These are phyloP conservation scores for Syngnathus floridae DNA, from an alignment of 2,113 vertebrate species.

Conservation along the genomic window DNA sequence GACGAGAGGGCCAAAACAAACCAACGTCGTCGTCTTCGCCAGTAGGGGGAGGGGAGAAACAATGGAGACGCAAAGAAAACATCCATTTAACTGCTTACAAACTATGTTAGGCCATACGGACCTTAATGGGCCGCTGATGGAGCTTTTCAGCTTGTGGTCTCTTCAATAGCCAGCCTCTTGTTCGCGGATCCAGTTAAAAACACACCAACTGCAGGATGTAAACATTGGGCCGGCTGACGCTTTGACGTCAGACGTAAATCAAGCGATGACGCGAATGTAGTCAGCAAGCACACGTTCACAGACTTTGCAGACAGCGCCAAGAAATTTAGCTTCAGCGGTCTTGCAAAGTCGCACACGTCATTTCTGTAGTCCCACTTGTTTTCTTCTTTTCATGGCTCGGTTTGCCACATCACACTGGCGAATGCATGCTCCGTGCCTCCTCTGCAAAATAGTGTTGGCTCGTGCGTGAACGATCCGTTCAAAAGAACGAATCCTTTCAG, in stretches of 20 bases:
- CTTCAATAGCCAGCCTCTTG: conserved; percentile 14
- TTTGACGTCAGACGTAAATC: conserved; percentile 62
- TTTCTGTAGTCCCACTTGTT: neutral
- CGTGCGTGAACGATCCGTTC: no score
- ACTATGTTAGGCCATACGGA: conserved; percentile 1
- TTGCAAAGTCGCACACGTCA: neutral
- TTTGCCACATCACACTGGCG: neutral
- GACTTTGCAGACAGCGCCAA: neutral
- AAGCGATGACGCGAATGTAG: neutral
- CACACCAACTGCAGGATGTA: conserved; percentile 63
- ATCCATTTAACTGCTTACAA: neutral
- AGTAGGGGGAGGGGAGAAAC: neutral
- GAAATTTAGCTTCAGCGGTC: neutral
- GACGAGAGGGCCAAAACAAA: conserved; percentile 6
- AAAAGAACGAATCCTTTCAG: no score
- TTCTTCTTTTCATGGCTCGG: neutral
- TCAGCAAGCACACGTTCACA: neutral
- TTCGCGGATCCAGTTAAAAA: conserved; percentile 21
- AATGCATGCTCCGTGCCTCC: neutral
- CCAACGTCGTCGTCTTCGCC: neutral
- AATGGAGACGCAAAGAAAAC: neutral
- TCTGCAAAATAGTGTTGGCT: neutral
- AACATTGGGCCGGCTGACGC: conserved; percentile 74
- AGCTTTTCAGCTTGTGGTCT: neutral
- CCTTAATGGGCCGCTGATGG: conserved; percentile 11